A percentile compares a stretch with the other conserved stretches of the same genome.
Conservation (phyloP, 2,888 invertebrate genomes). For the Uloborus plumipes region DNA sequence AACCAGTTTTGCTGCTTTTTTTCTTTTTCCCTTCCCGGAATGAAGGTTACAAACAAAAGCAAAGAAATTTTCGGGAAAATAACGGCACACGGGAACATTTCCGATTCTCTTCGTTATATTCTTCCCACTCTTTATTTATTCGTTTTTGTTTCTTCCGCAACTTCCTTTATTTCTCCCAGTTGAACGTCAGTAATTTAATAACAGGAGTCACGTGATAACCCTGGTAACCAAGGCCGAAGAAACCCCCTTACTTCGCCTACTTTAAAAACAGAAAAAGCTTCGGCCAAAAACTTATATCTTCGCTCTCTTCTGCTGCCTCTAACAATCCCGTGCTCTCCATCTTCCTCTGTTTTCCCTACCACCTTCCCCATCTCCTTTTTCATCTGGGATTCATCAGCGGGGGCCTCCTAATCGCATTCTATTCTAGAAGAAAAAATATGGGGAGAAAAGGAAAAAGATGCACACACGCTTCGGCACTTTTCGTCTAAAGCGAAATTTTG, state of each 20-base stretch:
- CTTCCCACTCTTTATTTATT: constrained; percentile 45
- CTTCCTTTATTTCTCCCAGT: constrained; percentile 41
- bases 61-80: constrained; percentile 47
- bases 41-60: constrained; percentile 1
- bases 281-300: constrained; percentile 42
- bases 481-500: constrained; percentile 57
- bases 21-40: no score
- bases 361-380: constrained; percentile 40
- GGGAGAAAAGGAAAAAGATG: constrained; percentile 10
- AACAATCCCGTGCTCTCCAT: constrained; percentile 34
- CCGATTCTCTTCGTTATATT: constrained; percentile 34
- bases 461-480: constrained; percentile 54
- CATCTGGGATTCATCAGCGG: constrained; percentile 55
- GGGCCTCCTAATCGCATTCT: constrained; percentile 48
- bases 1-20: constrained; percentile 12
- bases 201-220: constrained; percentile 56
- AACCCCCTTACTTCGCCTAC: constrained; percentile 30
- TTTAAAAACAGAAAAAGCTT: constrained; percentile 47
- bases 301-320: constrained; percentile 33
- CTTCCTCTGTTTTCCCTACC: constrained; percentile 30
- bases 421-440: constrained; percentile 2
- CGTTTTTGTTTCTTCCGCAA: constrained; percentile 36
- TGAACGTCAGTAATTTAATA: constrained; percentile 61
- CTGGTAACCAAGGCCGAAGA: constrained; percentile 7
- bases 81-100: constrained; percentile 47